Base-by-base conservation (phyloP, 1,140 invertebrate genomes). In the Ceratina calcarata region DNA sequence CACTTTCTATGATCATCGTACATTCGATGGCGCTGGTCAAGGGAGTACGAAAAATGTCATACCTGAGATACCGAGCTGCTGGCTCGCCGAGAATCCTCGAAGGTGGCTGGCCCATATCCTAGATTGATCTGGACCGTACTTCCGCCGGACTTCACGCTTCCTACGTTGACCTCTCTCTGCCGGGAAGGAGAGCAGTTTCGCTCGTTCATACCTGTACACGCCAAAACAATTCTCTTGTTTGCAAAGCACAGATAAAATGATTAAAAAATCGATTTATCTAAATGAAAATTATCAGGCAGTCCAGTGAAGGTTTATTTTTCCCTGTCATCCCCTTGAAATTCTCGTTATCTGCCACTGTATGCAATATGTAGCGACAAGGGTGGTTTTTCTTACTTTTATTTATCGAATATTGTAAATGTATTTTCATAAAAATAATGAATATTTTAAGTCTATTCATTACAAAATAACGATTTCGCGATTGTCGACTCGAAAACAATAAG, bases 41-140 rank as follows among this genome's bases (percentile, higher is more conserved):
- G 22, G 10, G 2, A 1, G 18, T 16, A 15, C 6, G 27, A 27
- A 61, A 71, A 77, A 74, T 71, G 69, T 78, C 71, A 62, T 87
- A 96, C 95, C 94, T 96, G 95, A 81, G 95, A 96, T 10, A 96
- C 95, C 7, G 95, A 96, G 89, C 95, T 96, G 81, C 95, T 96
- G 24, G 95, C 95, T 83, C 95, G 89, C 74, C 96, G 93, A 2
- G 95, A 96, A 45, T 95, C 95, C 10, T 94, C 94, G 82, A 94
- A 93, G 18, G 91, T 92, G 82, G 92, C 93, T 73, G 91, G 91
- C 71, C 91, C 92, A 82, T 94, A 94, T 62, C 91, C 92, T 78
- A 93, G 84, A 85, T 93, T 94, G 76, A 91, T 90, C 83, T 91
- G 91, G 75, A 89, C 87, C 10, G 87, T 86, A 15, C 87, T 91